Conservation (phyloP, 2,797 vertebrate species). For the Onychomys torridus region DNA sequence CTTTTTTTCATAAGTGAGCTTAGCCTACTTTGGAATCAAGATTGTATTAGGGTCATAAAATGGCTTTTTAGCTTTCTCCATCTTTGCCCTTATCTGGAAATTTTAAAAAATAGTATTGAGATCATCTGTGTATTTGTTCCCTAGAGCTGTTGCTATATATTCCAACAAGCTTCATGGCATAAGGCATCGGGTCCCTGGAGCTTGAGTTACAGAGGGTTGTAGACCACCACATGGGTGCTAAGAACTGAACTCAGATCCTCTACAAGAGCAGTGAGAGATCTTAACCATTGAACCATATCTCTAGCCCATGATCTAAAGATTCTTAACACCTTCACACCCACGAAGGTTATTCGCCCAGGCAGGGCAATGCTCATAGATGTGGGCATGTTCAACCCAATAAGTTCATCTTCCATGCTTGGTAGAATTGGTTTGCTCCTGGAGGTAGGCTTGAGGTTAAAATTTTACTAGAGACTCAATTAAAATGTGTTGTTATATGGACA, state of each 20-base stretch:
- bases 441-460: neutral
- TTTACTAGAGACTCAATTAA: neutral
- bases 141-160: neutral
- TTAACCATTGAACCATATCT: neutral
- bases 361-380: neutral
- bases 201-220: neutral
- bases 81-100: neutral
- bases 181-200: neutral
- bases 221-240: neutral
- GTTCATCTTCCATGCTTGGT: neutral
- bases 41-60: neutral
- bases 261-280: neutral
- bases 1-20: conserved; percentile 2
- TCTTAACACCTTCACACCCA: neutral
- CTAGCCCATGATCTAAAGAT: neutral
- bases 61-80: neutral
- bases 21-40: neutral
- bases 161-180: neutral
- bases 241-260: neutral
- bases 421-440: neutral
- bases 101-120: neutral
- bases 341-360: neutral
- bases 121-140: neutral
- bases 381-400: neutral
- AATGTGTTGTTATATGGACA: neutral